Percentiles rank a stretch among this genome's conserved stretches.
Evolutionary conservation across 2,888 invertebrate species (phyloP).

Genomic region (Microplitis manilae): DNA sequence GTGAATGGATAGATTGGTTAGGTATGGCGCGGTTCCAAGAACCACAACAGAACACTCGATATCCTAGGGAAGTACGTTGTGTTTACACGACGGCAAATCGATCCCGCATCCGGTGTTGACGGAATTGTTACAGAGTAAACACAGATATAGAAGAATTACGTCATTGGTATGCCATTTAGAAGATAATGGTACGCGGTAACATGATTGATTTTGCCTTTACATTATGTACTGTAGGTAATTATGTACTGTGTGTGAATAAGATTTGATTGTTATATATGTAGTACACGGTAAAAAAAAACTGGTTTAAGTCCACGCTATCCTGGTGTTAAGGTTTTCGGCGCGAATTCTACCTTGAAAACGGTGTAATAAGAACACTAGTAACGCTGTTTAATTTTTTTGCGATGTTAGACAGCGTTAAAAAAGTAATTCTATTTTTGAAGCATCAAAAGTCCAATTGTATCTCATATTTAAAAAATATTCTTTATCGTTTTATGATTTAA

Average conservation of each 20-base stretch:
- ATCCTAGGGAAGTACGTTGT: slow-evolving; percentile 44
- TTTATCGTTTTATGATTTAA: too few relatives aligned
- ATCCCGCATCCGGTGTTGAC: slow-evolving; percentile 44
- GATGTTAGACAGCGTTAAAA: too few relatives aligned
- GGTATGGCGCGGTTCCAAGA: slow-evolving; percentile 46
- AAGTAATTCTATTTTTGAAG: too few relatives aligned
- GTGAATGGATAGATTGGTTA: slow-evolving; percentile 28
- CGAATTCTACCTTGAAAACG: too few relatives aligned
- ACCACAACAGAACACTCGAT: slow-evolving; percentile 47
- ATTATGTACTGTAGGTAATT: background rate
- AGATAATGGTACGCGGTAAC: background rate
- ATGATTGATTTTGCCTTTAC: background rate
- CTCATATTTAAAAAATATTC: too few relatives aligned
- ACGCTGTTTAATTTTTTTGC: too few relatives aligned
- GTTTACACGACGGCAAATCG: slow-evolving; percentile 47
- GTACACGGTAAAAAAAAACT: too few relatives aligned
- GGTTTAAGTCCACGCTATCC: too few relatives aligned
- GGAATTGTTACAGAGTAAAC: slow-evolving; percentile 47
- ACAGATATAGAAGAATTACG: slow-evolving; percentile 30
- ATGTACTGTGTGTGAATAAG: background rate
- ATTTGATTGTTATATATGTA: too few relatives aligned
- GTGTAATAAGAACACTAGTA: too few relatives aligned
- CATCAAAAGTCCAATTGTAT: too few relatives aligned
- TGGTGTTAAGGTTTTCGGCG: too few relatives aligned
- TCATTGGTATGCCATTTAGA: slow-evolving; percentile 24